Evolutionary conservation across 2,797 vertebrate genomes (phyloP), one percentile per base, ranked within the genome.

Genomic region (Leptoclinus maculatus): DNA sequence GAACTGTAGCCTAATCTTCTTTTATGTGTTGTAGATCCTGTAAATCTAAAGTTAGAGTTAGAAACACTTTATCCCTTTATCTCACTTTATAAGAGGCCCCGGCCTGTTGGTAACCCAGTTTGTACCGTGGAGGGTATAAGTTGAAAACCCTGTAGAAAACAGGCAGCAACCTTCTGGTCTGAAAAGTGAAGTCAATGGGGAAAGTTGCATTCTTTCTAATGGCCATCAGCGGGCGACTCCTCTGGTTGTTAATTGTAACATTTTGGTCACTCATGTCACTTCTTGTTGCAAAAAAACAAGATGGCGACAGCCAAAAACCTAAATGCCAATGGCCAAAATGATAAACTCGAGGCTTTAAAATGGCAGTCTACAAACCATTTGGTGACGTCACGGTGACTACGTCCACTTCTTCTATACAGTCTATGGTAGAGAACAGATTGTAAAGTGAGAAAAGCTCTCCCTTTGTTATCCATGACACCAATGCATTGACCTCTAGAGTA

Each of bases 1-100:
- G n/a, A 78, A 38, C 80, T 75, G 43, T 75, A 49, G 21, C 47
- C n/a, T 23, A 75, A 70, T 84, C 65, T 60, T 23, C 2, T 41
- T 63, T 71, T 47, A 39, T 71, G 34, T 0, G 11, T 49, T 76
- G 72, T 65, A 7, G 14, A 68, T 67, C 25, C n/a, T 53, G n/a
- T 38, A 74, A 32, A 57, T 62, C 13, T 78, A 68, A 76, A 5
- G 76, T 62, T 47, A 74, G 41, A 58, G 25, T 10, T 3, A 29
- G 25, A 66, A 60, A 25, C 14, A 47, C 56, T 34, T 41, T 43
- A 32, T 7, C 43, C 14, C 5, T 19, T 19, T 7, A 19, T 47
- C 21, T 19, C 10, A 12, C 45, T 47, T 21, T 17, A 45, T 43
- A 41, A 2, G 8, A 49, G n/a, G 17, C n/a, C 29, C n/a, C 0